Evolutionary conservation across 2,888 invertebrate genomes (phyloP), one percentile per base, ranked within the genome.

Genomic region (Pherbina coryleti): DNA sequence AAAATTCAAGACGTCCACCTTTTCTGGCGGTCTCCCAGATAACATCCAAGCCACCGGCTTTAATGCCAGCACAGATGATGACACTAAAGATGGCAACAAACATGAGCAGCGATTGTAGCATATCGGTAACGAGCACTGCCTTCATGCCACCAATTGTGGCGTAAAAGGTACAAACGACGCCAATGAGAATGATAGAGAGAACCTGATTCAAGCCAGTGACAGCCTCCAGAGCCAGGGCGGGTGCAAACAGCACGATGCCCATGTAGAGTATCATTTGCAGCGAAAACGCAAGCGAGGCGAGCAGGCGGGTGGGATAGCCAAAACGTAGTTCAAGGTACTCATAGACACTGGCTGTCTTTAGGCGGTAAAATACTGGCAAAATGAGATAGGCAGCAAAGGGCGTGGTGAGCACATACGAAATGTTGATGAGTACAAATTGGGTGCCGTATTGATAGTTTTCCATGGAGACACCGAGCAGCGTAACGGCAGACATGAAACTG

Each of bases 401-500:
- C 2, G 96, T 96, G 8, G 94, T 94, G 19, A 96, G 83, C 1
- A 92, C 92, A 83, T 96, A 95, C 0, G 95, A 92, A 67, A 96
- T 81, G 87, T 96, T 96, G 67, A 96, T 94, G 25, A 95, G 90
- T 17, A 94, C 91, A 89, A 97, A 96, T 86, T 95, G 93, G 81
- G 95, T 93, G 73, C 97, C 97, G 85, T 92, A 95, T 82, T 93
- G 93, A 89, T 97, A 97, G 87, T 94, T 95, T 89, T 98, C 97
- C 72, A 95, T 93, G 49, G 96, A 95, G 2, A 97, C 95, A 19
- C 97, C 97, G n/a, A 98, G 91, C 57, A 97, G 88, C 0, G 96
- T 96, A 75, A 97, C 93, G 49, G 97, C 96, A 0, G 97, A 97
- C 94, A 97, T 96, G 88, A 97, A 97, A 57, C 96, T 96, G n/a